Evolutionary conservation across 2,888 invertebrate species (phyloP).

Genomic region (Cerastis rubricosa): DNA sequence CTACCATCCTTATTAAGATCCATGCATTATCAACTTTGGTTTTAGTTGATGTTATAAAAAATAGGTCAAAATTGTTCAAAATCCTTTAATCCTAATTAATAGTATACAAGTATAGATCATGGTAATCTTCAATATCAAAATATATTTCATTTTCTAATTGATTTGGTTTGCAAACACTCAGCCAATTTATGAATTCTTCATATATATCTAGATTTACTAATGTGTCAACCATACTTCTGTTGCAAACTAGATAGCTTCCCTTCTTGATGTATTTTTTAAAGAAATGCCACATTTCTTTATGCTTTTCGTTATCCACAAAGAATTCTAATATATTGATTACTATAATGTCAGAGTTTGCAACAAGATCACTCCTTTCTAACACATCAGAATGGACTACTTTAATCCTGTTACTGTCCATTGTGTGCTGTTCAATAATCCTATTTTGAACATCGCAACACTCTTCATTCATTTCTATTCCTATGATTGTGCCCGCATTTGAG

Average conservation of each 20-base stretch:
- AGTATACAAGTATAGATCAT: conserved; percentile 83
- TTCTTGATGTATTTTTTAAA: conserved; percentile 89
- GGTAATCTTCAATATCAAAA: conserved; percentile 84
- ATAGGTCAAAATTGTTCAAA: background rate
- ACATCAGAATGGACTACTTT: conserved; percentile 91
- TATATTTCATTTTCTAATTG: conserved; percentile 86
- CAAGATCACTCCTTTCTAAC: conserved; percentile 88
- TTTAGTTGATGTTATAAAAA: background rate
- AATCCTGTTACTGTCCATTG: conserved; percentile 87
- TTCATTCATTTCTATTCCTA: conserved; percentile 93
- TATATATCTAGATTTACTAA: conserved; percentile 85
- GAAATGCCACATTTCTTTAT: conserved; percentile 91
- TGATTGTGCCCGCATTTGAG: conserved; percentile 90
- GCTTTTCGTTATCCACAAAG: conserved; percentile 91
- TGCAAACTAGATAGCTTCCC: conserved; percentile 91
- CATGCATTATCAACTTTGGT: background rate
- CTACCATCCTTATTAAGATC: no score
- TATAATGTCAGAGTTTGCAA: conserved; percentile 91
- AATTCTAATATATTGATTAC: conserved; percentile 94
- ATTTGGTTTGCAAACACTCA: conserved; percentile 83
- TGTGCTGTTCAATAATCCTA: conserved; percentile 89
- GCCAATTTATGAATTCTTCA: conserved; percentile 88
- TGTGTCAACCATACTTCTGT: conserved; percentile 90
- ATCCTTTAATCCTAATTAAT: conserved; percentile 76
- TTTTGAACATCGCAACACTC: conserved; percentile 92